Evolutionary conservation across 92 coral and sea anemone species (phyloP).

Genomic region (Parazoanthus swiftii): DNA sequence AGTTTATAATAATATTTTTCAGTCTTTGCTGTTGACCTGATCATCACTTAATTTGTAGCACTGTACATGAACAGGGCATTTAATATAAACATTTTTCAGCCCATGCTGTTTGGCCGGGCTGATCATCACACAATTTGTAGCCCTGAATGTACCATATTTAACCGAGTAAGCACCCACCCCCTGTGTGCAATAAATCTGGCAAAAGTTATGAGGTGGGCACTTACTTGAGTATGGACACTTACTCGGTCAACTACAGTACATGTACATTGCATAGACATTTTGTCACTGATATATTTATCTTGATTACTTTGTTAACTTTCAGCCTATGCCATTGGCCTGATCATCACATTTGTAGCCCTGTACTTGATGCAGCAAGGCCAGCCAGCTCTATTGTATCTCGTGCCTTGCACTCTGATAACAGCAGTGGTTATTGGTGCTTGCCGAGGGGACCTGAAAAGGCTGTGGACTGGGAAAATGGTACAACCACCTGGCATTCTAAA

Average conservation of each 20-base stretch:
- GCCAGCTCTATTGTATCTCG: conserved; percentile 91
- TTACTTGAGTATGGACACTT: no score
- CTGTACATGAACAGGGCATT: no score
- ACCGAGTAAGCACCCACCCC: no score
- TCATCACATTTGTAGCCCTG: conserved; percentile 89
- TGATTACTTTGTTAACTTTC: conserved; percentile 15
- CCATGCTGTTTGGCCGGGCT: no score
- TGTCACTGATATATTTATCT: background rate
- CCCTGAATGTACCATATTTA: no score
- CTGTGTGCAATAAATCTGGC: no score
- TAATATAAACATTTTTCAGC: no score
- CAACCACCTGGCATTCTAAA: conserved; percentile 45
- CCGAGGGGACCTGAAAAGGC: conserved; percentile 79
- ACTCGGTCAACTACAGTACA: no score
- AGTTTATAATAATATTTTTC: background rate
- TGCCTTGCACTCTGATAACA: conserved; percentile 83
- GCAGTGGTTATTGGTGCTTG: conserved; percentile 71
- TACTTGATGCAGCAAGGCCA: conserved; percentile 93
- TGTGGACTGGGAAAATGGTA: conserved; percentile 97
- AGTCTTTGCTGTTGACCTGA: conserved; percentile 88
- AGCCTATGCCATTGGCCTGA: conserved; percentile 94
- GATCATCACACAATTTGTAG: no score
- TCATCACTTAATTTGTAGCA: no score
- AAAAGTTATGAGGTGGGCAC: no score
- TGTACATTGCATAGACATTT: no score